Conservation (phyloP, 2,888 invertebrate genomes). For the Pediacus dermestoides region DNA sequence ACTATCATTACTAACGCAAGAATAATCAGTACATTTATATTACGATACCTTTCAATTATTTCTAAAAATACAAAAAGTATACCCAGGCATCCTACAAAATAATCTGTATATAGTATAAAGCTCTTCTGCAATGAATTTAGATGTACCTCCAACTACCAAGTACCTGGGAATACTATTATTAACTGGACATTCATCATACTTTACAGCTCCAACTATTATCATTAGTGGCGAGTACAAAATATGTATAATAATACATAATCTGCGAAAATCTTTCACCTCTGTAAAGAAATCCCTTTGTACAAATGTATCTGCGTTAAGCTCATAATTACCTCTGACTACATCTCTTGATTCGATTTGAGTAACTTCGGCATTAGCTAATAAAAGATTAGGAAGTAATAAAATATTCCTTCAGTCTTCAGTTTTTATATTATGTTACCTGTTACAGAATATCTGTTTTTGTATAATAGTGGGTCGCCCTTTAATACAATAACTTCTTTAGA, state of each 20-base stretch:
- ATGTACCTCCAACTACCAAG: slow-evolving; percentile 21
- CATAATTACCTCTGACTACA: too few relatives aligned
- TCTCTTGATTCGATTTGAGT: too few relatives aligned
- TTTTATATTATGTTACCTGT: too few relatives aligned
- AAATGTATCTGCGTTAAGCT: too few relatives aligned
- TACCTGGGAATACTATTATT: slow-evolving; percentile 29
- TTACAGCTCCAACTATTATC: slow-evolving; percentile 4
- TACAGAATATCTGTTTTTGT: too few relatives aligned
- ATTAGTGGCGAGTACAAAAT: neutral
- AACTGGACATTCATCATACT: slow-evolving; percentile 21
- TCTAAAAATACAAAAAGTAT: neutral
- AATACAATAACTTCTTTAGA: too few relatives aligned
- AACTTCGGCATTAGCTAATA: too few relatives aligned
- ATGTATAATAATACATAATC: neutral
- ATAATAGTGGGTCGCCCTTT: too few relatives aligned
- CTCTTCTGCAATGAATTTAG: neutral
- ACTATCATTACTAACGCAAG: neutral
- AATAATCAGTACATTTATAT: neutral
- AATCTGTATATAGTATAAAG: too few relatives aligned
- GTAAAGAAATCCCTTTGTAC: too few relatives aligned
- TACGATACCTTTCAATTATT: neutral
- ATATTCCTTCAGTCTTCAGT: too few relatives aligned
- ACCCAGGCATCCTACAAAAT: neutral
- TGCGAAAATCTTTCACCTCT: neutral
- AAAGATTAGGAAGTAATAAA: too few relatives aligned